Base-by-base conservation (phyloP, 1,140 invertebrate genomes). In the Lucilia sericata region DNA sequence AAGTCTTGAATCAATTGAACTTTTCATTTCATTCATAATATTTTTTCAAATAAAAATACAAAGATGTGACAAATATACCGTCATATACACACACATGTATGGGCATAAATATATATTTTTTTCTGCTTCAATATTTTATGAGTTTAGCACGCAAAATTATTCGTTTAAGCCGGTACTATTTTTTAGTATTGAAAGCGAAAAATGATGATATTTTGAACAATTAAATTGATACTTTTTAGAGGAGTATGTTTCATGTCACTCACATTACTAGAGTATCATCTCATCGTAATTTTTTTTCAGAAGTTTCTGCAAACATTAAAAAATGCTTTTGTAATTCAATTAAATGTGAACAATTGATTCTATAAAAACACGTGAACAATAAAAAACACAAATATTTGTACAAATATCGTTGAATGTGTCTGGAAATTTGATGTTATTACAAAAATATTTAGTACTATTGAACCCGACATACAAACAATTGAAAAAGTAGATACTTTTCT, bases 251-350 rank as follows among this genome's bases (percentile, higher is more conserved):
- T 55, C 51, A 55, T 55, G 5, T 5, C 10, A 5, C 42, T 42
- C 5, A 14, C 17, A 55, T 55, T 17, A 17, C 51, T 12, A n/a
- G 60, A 65, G 17, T 65, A 65, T 30, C 25, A 30, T 30, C n/a
- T 13, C n/a, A 19, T 65, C n/a, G 60, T 65, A n/a, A 65, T n/a
- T 1, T 12, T 49, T 49, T 9, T 49, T 12, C 49, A 49, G 5
- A 49, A 12, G 5, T 49, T 49, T 49, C 13, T 30, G 25, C 42
- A 10, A 42, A 42, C 7, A 8, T 10, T 42, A 42, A 42, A 42
- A 42, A 42, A 42, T 42, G 42, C 5, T 87, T 89, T 89, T 88
- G 88, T 89, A 88, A 88, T 88, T 86, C 87, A 89, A 89, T 89
- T 85, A 88, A 89, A 86, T 85, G 87, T 86, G 74, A 88, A 87